Evolutionary conservation across 2,888 invertebrate species (phyloP).

Genomic region (Cinara cedri): DNA sequence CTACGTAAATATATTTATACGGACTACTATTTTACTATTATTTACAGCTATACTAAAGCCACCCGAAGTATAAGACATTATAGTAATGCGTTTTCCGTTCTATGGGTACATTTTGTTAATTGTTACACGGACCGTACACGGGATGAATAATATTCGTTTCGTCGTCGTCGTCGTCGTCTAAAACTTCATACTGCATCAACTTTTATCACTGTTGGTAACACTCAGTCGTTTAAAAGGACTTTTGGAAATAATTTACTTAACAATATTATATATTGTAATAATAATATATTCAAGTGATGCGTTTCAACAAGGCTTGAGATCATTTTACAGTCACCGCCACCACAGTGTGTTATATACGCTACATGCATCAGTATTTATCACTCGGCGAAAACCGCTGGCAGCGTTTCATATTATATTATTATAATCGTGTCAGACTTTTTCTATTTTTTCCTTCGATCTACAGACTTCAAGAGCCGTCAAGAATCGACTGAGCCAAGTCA

Average conservation of each 20-base stretch:
- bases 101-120: constrained; percentile 2
- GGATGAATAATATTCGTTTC: constrained; percentile 11
- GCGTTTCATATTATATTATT: too few relatives aligned
- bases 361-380: too few relatives aligned
- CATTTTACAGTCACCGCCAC: not conserved
- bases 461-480: too few relatives aligned
- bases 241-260: constrained; percentile 27
- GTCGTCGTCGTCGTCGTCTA: not conserved
- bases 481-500: too few relatives aligned
- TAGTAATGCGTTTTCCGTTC: constrained; percentile 32
- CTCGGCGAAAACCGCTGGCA: too few relatives aligned
- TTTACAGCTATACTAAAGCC: not conserved
- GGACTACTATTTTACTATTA: not conserved
- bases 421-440: too few relatives aligned
- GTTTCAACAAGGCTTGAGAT: not conserved
- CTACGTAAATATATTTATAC: not conserved
- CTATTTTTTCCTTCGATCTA: too few relatives aligned
- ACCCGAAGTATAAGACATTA: not conserved
- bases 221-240: constrained; percentile 3
- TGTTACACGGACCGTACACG: constrained; percentile 32
- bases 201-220: constrained; percentile 23
- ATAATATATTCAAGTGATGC: not conserved
- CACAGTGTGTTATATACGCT: too few relatives aligned
- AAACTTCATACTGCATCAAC: constrained; percentile 36
- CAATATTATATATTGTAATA: not conserved